Conservation (phyloP, 2,888 invertebrate species). For the Tenthredo scrophulariae region DNA sequence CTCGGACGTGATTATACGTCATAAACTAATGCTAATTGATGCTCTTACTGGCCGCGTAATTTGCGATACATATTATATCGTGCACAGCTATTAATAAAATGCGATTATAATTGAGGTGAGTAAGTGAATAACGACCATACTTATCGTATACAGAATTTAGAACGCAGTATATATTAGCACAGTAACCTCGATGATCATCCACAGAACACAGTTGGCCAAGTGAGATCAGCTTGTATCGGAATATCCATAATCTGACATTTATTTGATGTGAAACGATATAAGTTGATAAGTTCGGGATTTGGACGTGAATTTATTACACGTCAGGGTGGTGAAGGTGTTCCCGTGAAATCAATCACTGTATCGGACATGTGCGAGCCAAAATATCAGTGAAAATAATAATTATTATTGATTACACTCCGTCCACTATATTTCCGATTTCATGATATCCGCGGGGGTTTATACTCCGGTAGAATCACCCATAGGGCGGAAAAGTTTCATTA, state of each 20-base stretch:
- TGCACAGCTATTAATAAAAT: background rate
- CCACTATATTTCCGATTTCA: too few species aligned
- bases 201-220: background rate
- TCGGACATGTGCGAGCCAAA: background rate
- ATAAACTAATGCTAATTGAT: background rate
- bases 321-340: background rate
- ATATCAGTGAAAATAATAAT: background rate
- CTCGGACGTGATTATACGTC: background rate
- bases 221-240: background rate
- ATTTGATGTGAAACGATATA: slow-evolving; percentile 6
- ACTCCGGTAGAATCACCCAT: background rate
- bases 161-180: slow-evolving; percentile 5
- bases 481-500: background rate
- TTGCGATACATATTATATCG: background rate
- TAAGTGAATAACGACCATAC: background rate
- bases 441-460: too few species aligned
- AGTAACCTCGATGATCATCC: slow-evolving; percentile 29
- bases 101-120: background rate
- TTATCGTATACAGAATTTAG: background rate
- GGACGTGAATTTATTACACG: background rate
- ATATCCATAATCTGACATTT: background rate
- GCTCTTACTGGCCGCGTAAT: background rate
- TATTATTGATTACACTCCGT: background rate
- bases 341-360: background rate
- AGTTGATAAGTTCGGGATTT: background rate